Percentiles rank a stretch among this genome's conserved stretches.
Conservation (phyloP, 2,797 vertebrate genomes). For the Hoplostethus atlanticus region DNA sequence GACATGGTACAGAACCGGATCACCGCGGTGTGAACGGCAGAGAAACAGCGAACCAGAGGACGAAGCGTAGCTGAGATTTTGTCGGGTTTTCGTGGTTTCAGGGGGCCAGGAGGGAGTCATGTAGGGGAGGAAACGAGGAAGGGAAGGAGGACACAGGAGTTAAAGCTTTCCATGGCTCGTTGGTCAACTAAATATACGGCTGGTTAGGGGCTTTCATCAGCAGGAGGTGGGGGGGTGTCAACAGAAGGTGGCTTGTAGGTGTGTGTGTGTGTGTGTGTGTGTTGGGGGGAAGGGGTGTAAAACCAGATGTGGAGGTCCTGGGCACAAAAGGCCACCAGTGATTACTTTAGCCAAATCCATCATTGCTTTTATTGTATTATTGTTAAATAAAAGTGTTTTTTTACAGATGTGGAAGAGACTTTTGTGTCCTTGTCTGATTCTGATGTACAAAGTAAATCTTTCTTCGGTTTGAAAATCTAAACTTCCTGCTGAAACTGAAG, state of each 20-base stretch:
- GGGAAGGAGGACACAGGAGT: slow-evolving; percentile 59
- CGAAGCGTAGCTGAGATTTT: slow-evolving; percentile 23
- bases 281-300: slow-evolving; percentile 44
- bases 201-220: slow-evolving; percentile 47
- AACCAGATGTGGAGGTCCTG: slow-evolving; percentile 76
- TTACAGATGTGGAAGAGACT: neutral
- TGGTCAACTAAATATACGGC: slow-evolving; percentile 70
- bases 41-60: too few species aligned
- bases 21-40: too few species aligned
- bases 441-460: slow-evolving; percentile 49
- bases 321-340: slow-evolving; percentile 43
- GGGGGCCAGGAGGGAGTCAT: slow-evolving; percentile 59
- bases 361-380: slow-evolving; percentile 65
- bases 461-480: slow-evolving; percentile 47
- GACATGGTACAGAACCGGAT: too few species aligned
- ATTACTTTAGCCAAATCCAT: slow-evolving; percentile 63
- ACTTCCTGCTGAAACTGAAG: slow-evolving; percentile 38
- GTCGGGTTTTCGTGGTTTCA: too few species aligned
- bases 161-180: slow-evolving; percentile 63
- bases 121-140: slow-evolving; percentile 33
- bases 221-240: slow-evolving; percentile 33
- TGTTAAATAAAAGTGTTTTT: slow-evolving; percentile 58
- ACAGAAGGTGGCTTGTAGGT: slow-evolving; percentile 29
- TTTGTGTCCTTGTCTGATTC: neutral
- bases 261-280: slow-evolving; percentile 22